Evolutionary conservation across 1,140 invertebrate genomes (phyloP), one percentile per base, ranked within the genome.

Genomic region (Lithobius niger): DNA sequence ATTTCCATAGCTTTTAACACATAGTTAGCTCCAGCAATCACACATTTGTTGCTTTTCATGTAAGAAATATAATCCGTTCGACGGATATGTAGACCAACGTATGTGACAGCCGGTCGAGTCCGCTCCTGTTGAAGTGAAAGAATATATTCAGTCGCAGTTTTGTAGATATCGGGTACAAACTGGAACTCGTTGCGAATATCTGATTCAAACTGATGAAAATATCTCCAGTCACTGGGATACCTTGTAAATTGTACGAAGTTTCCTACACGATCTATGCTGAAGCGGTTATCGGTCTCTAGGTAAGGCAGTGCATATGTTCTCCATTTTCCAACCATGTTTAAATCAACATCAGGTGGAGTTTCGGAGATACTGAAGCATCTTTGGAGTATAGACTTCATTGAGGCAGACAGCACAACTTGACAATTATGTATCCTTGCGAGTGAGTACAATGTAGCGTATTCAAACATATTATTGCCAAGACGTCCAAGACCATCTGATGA

Each of bases 401-500:
- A 79, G 52, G 72, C 67, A 22, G 77, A 77, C 54, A 80, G 70
- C 52, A 75, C 78, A 0, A 78, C 74, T 58, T 79, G 76, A 1
- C 80, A 64, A 2, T 77, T 76, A 6, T 78, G 79, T 43, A 75
- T 66, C 54, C 75, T 52, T 59, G 64, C 75, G 61, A 69, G 65
- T 0, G 78, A 79, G 76, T 76, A 80, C 3, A 79, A 74, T 0
- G 77, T 76, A 0, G 75, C 78, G 57, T 80, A 80, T 55, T 79
- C 77, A 74, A 77, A 79, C 63, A 81, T 80, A 61, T 79, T 77
- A 64, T 81, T 81, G 42, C 79, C 82, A 49, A 82, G 60, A 52
- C 78, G 65, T 21, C 77, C 78, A n/a, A n/a, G n/a, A n/a, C n/a
- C n/a, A n/a, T n/a, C n/a, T n/a, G n/a, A n/a, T n/a, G n/a, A n/a